Conservation (phyloP, 2,113 vertebrate genomes). For the Oncorhynchus tshawytscha region DNA sequence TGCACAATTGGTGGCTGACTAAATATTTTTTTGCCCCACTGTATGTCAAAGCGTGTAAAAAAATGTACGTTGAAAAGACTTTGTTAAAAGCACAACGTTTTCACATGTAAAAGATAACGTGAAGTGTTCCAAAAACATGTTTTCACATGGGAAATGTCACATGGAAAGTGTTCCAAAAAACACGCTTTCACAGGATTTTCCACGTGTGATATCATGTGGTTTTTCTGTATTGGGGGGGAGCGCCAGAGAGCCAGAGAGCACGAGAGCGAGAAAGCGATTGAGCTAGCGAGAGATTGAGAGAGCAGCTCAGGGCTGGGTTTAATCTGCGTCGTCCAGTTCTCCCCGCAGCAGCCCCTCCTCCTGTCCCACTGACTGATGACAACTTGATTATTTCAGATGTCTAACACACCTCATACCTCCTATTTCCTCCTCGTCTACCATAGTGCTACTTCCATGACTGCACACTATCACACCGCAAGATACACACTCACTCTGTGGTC, state of each 20-base stretch:
- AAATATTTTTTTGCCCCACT: no score
- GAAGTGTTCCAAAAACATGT: no score
- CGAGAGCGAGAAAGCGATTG: no score
- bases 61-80: no score
- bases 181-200: no score
- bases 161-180: background rate
- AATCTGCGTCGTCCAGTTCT: slow-evolving; percentile 47
- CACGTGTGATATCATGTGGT: no score
- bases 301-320: slow-evolving; percentile 46
- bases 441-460: background rate
- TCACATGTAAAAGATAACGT: no score
- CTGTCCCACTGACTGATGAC: slow-evolving; percentile 71
- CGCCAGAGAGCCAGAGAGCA: background rate
- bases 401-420: slow-evolving; percentile 43
- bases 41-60: no score
- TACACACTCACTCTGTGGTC: background rate
- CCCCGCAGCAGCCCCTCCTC: slow-evolving; percentile 29
- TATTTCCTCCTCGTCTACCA: background rate
- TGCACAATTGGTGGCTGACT: no score
- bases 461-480: background rate
- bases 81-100: no score
- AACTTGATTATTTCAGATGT: slow-evolving; percentile 77
- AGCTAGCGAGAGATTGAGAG: background rate
- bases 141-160: no score
- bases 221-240: background rate